Evolutionary conservation across 2,888 invertebrate genomes (phyloP).

Genomic region (Volucella bombylans): DNA sequence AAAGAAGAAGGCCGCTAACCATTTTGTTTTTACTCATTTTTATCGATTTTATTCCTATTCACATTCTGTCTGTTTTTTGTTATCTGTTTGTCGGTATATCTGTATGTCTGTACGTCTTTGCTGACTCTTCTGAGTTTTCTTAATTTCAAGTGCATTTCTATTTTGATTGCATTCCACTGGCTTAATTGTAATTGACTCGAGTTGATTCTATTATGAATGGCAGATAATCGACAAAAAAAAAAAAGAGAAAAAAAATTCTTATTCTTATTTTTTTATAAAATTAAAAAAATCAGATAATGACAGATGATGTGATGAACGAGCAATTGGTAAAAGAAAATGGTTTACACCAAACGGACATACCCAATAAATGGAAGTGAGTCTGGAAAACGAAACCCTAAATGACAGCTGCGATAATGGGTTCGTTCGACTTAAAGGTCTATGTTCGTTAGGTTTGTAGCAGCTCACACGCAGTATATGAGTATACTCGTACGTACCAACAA

Average conservation of each 20-base stretch:
- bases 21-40: constrained; percentile 44
- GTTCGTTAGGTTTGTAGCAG: not conserved
- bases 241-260: too few species aligned
- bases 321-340: constrained; percentile 10
- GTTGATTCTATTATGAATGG: not conserved
- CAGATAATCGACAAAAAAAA: too few species aligned
- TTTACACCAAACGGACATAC: not conserved
- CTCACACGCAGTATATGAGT: not conserved
- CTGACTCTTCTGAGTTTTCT: not conserved
- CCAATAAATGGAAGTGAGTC: constrained; percentile 19
- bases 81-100: constrained; percentile 10
- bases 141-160: constrained; percentile 60
- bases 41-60: constrained; percentile 18
- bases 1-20: not conserved
- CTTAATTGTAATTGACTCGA: constrained; percentile 31
- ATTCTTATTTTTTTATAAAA: too few species aligned
- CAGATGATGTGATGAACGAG: too few species aligned
- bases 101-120: not conserved
- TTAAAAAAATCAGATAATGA: too few species aligned
- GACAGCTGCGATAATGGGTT: constrained; percentile 63
- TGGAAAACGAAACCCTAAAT: constrained; percentile 23
- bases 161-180: constrained; percentile 52
- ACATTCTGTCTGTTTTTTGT: not conserved
- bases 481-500: too few species aligned
- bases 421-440: constrained; percentile 2